A percentile compares a stretch with the other conserved stretches of the same genome.
phyloP scores from a whole-genome alignment of 2,888 invertebrate genomes.

The Sussaba pulchella region DNA sequence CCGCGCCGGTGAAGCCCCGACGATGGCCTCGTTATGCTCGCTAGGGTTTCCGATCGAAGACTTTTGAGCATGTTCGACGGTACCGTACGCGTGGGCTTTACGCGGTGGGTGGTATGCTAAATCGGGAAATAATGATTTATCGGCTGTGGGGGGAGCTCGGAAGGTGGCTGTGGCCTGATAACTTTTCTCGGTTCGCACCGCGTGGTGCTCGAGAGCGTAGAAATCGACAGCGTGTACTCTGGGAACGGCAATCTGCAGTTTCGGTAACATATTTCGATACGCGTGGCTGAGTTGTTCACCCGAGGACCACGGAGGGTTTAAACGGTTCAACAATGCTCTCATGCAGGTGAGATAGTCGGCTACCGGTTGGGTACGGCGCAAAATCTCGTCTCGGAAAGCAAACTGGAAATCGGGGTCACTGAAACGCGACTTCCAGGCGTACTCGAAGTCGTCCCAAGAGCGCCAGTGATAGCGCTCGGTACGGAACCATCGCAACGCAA shows the following conservation, averaged over 20 bases:
- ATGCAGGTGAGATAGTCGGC: background rate
- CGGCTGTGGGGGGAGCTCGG: background rate
- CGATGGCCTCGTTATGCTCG: background rate
- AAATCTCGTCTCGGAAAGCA: background rate
- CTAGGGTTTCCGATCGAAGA: background rate
- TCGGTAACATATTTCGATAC: background rate
- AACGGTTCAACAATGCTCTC: background rate
- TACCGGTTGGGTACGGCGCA: background rate
- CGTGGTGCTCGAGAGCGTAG: background rate
- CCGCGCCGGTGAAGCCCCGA: background rate
- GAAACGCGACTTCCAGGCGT: background rate
- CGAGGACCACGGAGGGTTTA: background rate
- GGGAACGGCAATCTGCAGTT: background rate
- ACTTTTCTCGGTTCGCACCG: background rate
- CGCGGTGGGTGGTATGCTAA: background rate
- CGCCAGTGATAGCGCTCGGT: background rate
- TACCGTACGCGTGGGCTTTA: background rate
- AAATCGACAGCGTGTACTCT: background rate
- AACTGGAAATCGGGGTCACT: background rate
- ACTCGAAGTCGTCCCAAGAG: background rate
- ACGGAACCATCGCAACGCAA: background rate
- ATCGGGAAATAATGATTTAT: background rate
- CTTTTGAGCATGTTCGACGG: background rate
- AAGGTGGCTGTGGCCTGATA: background rate
- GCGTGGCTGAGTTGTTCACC: background rate